Evolutionary conservation across 2,888 invertebrate species (phyloP), one percentile per base, ranked within the genome.

Genomic region (Bimastos eiseni): DNA sequence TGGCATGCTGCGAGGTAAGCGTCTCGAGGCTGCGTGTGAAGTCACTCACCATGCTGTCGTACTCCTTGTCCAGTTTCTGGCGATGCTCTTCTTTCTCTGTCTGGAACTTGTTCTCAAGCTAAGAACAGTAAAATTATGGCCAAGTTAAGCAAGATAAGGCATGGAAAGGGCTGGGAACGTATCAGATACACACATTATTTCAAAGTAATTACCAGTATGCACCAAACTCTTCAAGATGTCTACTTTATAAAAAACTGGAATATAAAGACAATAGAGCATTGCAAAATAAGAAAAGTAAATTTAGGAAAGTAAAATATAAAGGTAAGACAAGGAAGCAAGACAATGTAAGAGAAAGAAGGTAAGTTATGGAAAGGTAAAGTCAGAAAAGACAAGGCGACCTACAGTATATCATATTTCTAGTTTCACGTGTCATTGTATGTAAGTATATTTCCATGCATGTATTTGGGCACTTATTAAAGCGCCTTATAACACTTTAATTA

Each of bases 81-180:
- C 99, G 98, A 96, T 99, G 98, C 94, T 97, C 97, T 94, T 99
- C 99, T 97, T 99, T 98, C 96, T 99, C 99, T 94, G 97, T 97
- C 95, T 98, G 97, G 96, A 98, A 98, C 94, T 97, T 97, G 95
- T 98, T 98, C 95, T 99, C 99, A 93, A 99, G 96, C 96, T 98
- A 89, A n/a, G n/a, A 70, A 70, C 70, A 70, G 70, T n/a, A 1
- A 17, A 30, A 11, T 8, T 70, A 8, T 8, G 8, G 70, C 8
- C 30, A 70, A n/a, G n/a, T n/a, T 70, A 70, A 1, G 55, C 4
- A 24, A 55, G 30, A 55, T 4, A 55, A 55, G 55, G 11, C 24
- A 55, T 6, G 55, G 55, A 55, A 24, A 55, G 44, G 11, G 17
- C 41, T 41, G 15, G 41, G 41, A n/a, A n/a, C n/a, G n/a, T n/a